phyloP scores from a whole-genome alignment of 2,888 invertebrate species.

The Nyleta sp. region DNA sequence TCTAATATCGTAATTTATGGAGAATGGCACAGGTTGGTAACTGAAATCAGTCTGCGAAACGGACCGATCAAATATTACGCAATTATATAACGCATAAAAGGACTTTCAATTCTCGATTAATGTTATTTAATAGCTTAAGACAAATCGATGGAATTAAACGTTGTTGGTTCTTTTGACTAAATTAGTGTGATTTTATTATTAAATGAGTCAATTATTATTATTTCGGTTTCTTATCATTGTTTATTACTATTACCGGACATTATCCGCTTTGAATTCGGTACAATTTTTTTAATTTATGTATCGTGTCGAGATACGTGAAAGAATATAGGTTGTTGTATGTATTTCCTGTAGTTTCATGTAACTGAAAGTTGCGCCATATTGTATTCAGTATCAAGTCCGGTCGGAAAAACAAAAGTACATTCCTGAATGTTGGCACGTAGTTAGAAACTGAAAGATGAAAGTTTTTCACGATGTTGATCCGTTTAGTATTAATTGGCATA shows the following conservation, averaged over 20 bases:
- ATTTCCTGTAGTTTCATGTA: slow-evolving; percentile 17
- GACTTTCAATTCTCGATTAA: not conserved
- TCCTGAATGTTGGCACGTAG: not conserved
- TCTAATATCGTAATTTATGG: slow-evolving; percentile 16
- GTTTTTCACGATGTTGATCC: not conserved
- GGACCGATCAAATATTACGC: not conserved
- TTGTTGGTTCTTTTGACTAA: too few relatives aligned
- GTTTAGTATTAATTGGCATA: too few relatives aligned
- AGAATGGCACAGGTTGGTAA: slow-evolving; percentile 2
- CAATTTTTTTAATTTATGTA: not conserved
- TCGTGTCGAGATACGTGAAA: not conserved
- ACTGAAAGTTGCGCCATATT: slow-evolving; percentile 24
- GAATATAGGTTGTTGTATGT: not conserved
- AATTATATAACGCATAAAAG: slow-evolving; percentile 14
- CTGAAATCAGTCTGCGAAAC: slow-evolving; percentile 8
- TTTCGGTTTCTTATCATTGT: too few relatives aligned
- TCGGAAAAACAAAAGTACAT: not conserved
- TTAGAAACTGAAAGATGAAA: slow-evolving; percentile 4
- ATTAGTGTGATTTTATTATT: too few relatives aligned
- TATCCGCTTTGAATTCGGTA: too few relatives aligned
- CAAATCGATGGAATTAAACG: not conserved
- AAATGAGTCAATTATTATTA: too few relatives aligned
- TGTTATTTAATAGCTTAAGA: not conserved
- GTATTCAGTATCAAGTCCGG: not conserved
- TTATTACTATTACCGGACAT: too few relatives aligned